Percentiles rank a stretch among this genome's conserved stretches.
Evolutionary conservation across 2,113 vertebrate species (phyloP).

Genomic region (Burhinus bistriatus): DNA sequence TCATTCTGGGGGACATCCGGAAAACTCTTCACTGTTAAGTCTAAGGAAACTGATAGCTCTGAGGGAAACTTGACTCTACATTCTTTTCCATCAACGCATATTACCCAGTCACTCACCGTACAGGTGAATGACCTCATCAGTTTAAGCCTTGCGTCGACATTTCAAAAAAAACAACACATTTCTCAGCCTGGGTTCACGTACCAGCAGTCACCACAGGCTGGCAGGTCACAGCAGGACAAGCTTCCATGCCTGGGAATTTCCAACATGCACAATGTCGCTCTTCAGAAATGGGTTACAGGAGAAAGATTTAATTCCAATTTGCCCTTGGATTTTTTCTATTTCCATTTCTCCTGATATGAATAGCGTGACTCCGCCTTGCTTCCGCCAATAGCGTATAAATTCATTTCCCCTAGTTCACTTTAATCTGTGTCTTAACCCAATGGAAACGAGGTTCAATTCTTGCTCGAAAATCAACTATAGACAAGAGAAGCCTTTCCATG

Average conservation of each 20-base stretch:
- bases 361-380: background rate
- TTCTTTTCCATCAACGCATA: background rate
- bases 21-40: background rate
- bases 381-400: accelerated
- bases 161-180: background rate
- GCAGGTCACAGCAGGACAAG: background rate
- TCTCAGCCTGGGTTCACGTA: background rate
- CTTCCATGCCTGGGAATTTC: background rate
- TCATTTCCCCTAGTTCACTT: background rate
- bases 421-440: background rate
- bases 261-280: background rate
- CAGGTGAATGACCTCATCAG: background rate
- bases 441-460: background rate
- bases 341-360: background rate
- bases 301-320: background rate
- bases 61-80: background rate
- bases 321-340: background rate
- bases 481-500: background rate
- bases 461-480: background rate
- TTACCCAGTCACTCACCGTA: background rate
- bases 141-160: background rate
- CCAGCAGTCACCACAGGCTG: background rate
- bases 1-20: background rate
- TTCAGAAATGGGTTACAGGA: background rate
- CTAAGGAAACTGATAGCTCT: background rate